Evolutionary conservation across 2,888 invertebrate genomes (phyloP).

Genomic region (Lasius fuliginosus): DNA sequence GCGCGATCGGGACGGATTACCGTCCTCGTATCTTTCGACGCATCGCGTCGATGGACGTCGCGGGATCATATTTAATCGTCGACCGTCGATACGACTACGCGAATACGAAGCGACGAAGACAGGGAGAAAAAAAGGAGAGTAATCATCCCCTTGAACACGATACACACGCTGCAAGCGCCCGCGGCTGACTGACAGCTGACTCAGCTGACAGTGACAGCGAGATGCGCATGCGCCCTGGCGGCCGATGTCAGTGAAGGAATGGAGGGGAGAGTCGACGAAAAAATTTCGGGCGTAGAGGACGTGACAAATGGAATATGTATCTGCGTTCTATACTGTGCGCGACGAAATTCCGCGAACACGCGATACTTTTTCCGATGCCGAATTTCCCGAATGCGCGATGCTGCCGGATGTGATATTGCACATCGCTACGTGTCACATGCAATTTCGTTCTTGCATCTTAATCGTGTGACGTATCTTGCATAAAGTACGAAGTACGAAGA

Average conservation of each 20-base stretch:
- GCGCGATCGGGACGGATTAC: constrained; percentile 15
- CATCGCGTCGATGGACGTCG: constrained; percentile 35
- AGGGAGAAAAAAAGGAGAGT: neutral
- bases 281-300: neutral
- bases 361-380: neutral
- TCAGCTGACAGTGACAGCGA: constrained; percentile 35
- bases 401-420: neutral
- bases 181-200: constrained; percentile 64
- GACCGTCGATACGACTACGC: constrained; percentile 19
- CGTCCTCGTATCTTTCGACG: constrained; percentile 21
- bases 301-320: neutral
- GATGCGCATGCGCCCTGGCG: constrained; percentile 61
- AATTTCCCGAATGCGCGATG: neutral
- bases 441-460: neutral
- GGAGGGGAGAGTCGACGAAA: constrained; percentile 40
- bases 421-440: neutral
- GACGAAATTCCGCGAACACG: constrained; percentile 11
- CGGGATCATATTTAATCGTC: constrained; percentile 16
- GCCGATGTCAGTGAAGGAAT: constrained; percentile 14
- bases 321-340: neutral
- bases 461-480: neutral
- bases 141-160: constrained; percentile 17
- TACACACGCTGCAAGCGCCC: constrained; percentile 53
- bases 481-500: neutral
- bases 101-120: constrained; percentile 36